A percentile compares a stretch with the other conserved stretches of the same genome.
Evolutionary conservation across 92 coral and sea anemone genomes (phyloP).

Genomic region (Zoanthus solanderi): DNA sequence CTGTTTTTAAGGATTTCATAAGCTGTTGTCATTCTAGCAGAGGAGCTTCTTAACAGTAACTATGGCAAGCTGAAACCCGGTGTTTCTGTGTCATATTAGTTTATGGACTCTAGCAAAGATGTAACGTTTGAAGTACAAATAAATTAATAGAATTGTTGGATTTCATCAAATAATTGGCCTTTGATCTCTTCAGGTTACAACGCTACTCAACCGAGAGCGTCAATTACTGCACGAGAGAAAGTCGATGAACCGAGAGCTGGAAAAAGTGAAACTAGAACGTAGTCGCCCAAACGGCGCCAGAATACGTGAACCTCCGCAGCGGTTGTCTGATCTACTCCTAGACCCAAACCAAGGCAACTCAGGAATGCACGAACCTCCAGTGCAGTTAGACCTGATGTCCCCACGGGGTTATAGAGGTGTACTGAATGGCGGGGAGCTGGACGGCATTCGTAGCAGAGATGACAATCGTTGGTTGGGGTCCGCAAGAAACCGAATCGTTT

Average conservation of each 20-base stretch:
- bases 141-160: background rate
- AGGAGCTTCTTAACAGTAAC: no score
- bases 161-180: background rate
- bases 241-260: constrained; percentile 83
- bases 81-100: no score
- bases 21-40: no score
- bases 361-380: constrained; percentile 77
- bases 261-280: constrained; percentile 83
- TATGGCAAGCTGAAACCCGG: no score
- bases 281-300: constrained; percentile 84
- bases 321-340: constrained; percentile 81
- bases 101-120: no score
- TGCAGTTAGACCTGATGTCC: constrained; percentile 89
- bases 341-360: constrained; percentile 62
- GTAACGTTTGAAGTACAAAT: no score
- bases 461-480: constrained; percentile 48
- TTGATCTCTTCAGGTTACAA: constrained; percentile 73
- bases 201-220: constrained; percentile 91
- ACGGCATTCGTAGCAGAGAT: constrained; percentile 73
- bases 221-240: constrained; percentile 94
- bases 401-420: constrained; percentile 80
- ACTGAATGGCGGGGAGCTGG: constrained; percentile 67
- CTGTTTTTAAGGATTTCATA: no score
- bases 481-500: constrained; percentile 71
- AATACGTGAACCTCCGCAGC: constrained; percentile 84